phyloP scores from a whole-genome alignment of 2,888 invertebrate genomes.

The Napeogenes inachia region DNA sequence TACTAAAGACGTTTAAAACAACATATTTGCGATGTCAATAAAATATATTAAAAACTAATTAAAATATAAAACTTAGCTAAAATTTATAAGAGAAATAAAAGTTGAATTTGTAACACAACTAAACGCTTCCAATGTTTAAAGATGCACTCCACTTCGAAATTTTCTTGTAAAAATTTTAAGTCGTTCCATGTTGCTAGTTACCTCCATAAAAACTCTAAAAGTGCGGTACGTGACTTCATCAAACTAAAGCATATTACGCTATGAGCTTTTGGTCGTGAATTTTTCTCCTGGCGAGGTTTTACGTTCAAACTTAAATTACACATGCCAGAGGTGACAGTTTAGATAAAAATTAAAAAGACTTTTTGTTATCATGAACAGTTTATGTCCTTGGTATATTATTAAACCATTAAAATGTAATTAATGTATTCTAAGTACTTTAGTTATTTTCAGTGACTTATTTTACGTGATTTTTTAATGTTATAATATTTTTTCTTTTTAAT shows the following conservation, averaged over 20 bases:
- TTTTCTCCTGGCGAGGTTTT: conserved; percentile 58
- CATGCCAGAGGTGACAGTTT: conserved; percentile 54
- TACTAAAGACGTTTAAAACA: too few species aligned
- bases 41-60: too few species aligned
- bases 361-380: conserved; percentile 26
- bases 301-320: conserved; percentile 68
- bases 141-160: conserved; percentile 11
- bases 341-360: conserved; percentile 38
- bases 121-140: conserved; percentile 8
- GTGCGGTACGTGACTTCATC: conserved; percentile 53
- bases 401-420: background rate
- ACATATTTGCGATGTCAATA: too few species aligned
- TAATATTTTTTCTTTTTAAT: too few species aligned
- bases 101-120: background rate
- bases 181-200: conserved; percentile 23
- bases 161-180: conserved; percentile 15
- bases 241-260: conserved; percentile 53
- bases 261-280: conserved; percentile 48
- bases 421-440: background rate
- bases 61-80: too few species aligned
- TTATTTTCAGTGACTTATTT: background rate
- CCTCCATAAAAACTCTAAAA: conserved; percentile 32
- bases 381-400: background rate
- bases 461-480: background rate
- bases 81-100: conserved; percentile 1